Evolutionary conservation across 2,797 vertebrate genomes (phyloP), one percentile per base, ranked within the genome.

Genomic region (Loris lydekkerianus): DNA sequence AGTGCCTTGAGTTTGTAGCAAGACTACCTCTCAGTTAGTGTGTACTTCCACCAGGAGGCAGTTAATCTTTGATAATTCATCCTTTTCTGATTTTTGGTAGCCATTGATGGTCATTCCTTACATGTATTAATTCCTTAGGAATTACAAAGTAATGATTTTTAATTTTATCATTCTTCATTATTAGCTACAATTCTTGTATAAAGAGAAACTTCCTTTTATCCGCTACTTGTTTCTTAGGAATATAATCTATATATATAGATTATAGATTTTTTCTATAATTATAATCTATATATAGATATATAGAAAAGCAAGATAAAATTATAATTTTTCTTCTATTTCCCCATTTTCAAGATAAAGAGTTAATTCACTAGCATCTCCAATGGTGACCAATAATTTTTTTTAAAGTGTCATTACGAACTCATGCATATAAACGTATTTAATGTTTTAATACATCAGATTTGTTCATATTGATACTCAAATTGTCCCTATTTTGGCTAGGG

Each of bases 281-380:
- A 61, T 4, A 72, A 21, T 58, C 10, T 76, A 63, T 65, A n/a
- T 46, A 34, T 34, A 34, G 34, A 34, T 34, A 34, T 34, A 34
- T 77, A 25, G 53, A 87, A 90, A 90, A 56, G 15, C 40, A 84
- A 23, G 23, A 81, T 67, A 82, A 69, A 81, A 77, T 86, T 8
- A 86, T 63, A 6, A 58, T 73, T 83, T 82, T 88, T 46, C 46
- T 89, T 49, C 25, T 58, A 1, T 60, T 69, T 95, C 82, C 23
- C 69, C 72, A 5, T 77, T 93, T 93, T 95, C 31, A 85, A 94
- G 81, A 69, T 31, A 86, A 20, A 61, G 56, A 17, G n/a, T 93
- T 81, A 67, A 91, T 81, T 91, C 21, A 63, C 58, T 91, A 61
- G 4, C 31, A 29, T 69, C 31, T 63, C 20, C n/a, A 86, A 2